Evolutionary conservation across 2,113 vertebrate genomes (phyloP).

Genomic region (Ceyx melanurus): DNA sequence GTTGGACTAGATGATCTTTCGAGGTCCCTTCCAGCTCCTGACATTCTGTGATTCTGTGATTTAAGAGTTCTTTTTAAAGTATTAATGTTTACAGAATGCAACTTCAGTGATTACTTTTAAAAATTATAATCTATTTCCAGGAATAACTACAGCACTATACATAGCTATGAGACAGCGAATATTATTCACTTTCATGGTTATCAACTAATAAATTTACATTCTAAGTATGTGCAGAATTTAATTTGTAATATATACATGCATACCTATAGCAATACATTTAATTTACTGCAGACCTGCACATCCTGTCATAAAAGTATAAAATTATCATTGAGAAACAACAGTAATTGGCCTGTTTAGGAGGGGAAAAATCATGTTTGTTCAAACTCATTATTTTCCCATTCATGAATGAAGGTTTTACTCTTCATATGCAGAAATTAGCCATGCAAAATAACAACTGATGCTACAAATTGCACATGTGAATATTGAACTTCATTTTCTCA

Average conservation of each 20-base stretch:
- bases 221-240: not conserved
- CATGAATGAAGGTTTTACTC: conserved; percentile 60
- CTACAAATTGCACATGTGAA: conserved; percentile 55
- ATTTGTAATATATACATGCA: not conserved
- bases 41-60: no score
- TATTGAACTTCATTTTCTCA: conserved; percentile 60
- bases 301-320: conserved; percentile 47
- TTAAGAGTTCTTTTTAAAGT: not conserved
- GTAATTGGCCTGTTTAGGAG: conserved; percentile 39
- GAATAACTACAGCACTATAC: not conserved
- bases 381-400: conserved; percentile 48
- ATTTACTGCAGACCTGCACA: conserved; percentile 38
- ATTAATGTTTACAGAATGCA: not conserved
- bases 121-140: not conserved
- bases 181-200: not conserved
- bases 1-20: no score
- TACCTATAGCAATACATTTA: conserved; percentile 7
- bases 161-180: not conserved
- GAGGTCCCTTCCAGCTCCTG: no score
- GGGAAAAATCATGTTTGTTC: conserved; percentile 47
- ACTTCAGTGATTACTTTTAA: not conserved
- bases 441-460: conserved; percentile 59
- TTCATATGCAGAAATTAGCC: conserved; percentile 52
- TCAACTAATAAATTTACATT: not conserved
- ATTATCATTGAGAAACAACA: conserved; percentile 46